phyloP scores from a whole-genome alignment of 2,113 vertebrate genomes.

The Psittacara wagleri region DNA sequence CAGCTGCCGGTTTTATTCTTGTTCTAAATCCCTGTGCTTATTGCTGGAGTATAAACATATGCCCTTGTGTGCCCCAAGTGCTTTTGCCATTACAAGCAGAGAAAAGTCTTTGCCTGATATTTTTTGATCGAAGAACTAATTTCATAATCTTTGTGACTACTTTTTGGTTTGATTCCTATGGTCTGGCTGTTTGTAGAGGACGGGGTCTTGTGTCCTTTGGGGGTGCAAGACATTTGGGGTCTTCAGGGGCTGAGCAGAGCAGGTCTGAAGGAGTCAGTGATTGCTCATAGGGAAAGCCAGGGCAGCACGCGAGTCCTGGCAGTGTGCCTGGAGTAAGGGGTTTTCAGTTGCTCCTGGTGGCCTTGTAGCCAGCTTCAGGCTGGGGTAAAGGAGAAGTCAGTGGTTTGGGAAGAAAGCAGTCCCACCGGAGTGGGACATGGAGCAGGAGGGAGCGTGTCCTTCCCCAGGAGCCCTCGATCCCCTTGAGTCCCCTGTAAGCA shows the following conservation, averaged over 20 bases:
- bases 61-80: not conserved
- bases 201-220: not conserved
- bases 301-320: not conserved
- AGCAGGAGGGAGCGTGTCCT: not conserved
- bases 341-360: not conserved
- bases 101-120: not conserved
- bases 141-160: not conserved
- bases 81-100: not conserved
- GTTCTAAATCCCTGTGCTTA: not conserved
- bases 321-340: not conserved
- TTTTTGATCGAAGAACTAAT: not conserved
- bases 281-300: not conserved
- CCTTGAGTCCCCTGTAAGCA: fast-evolving
- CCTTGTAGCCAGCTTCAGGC: not conserved
- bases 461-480: not conserved
- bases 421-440: not conserved
- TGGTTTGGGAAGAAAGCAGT: not conserved
- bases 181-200: not conserved
- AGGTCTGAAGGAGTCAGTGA: not conserved
- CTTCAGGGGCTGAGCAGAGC: not conserved
- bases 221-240: not conserved
- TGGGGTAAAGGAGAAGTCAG: not conserved
- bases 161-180: not conserved
- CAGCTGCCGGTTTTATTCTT: not conserved
- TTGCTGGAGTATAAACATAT: fast-evolving